phyloP scores from a whole-genome alignment of 2,888 invertebrate species.

The Cheilosia scutellata region DNA sequence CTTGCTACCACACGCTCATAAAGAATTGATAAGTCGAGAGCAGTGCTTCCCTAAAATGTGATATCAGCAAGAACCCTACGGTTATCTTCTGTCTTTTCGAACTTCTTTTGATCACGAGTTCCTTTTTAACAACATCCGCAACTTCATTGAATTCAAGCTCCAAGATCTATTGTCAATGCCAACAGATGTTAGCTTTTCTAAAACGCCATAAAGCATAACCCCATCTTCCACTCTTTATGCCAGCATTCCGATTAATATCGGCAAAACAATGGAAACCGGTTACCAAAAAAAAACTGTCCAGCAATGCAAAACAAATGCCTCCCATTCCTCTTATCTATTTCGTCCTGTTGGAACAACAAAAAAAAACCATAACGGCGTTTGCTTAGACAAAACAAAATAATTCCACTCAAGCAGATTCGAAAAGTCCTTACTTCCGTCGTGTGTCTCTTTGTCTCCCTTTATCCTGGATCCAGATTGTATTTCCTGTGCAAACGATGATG shows the following conservation, averaged over 20 bases:
- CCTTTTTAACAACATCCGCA: not conserved
- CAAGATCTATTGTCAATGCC: not conserved
- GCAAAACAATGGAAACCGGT: constrained; percentile 17
- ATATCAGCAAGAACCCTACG: no score
- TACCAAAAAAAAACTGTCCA: constrained; percentile 5
- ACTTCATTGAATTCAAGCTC: not conserved
- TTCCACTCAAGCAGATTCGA: constrained; percentile 58
- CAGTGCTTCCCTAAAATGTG: no score
- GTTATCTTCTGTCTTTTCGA: no score
- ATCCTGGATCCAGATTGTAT: constrained; percentile 48
- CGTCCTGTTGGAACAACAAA: constrained; percentile 29
- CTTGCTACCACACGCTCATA: no score
- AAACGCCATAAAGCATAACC: not conserved
- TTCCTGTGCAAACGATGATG: constrained; percentile 55
- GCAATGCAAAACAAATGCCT: constrained; percentile 27
- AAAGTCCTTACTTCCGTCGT: constrained; percentile 55
- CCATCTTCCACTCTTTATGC: not conserved
- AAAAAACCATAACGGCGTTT: constrained; percentile 22
- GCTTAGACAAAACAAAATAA: constrained; percentile 64
- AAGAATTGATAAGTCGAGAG: no score
- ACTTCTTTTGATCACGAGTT: no score
- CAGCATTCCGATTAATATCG: constrained; percentile 1
- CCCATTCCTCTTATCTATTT: constrained; percentile 40
- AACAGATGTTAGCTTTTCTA: constrained; percentile 18
- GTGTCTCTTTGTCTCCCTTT: not conserved